Conservation (phyloP, 2,113 vertebrate species). For the Dipodomys spectabilis region DNA sequence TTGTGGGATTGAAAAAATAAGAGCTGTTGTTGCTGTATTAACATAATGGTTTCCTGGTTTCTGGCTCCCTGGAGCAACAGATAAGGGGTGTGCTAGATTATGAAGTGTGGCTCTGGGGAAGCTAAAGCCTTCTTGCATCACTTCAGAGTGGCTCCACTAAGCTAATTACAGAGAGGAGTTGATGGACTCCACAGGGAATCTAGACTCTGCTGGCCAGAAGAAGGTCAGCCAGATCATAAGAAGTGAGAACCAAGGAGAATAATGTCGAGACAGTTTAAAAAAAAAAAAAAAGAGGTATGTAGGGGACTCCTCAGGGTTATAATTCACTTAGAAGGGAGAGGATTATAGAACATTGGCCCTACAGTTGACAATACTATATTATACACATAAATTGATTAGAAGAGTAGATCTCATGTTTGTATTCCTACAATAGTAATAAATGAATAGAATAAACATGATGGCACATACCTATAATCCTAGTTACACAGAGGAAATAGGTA, state of each 20-base stretch:
- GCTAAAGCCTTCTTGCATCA: constrained; percentile 75
- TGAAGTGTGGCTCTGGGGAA: constrained; percentile 72
- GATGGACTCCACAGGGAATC: constrained; percentile 68
- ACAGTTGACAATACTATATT: neutral
- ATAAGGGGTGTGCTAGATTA: constrained; percentile 49
- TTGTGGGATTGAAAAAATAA: constrained; percentile 73
- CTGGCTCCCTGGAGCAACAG: constrained; percentile 75
- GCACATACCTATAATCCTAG: too few species aligned
- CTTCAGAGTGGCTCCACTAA: constrained; percentile 65
- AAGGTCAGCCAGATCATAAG: constrained; percentile 39
- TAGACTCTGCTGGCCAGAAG: constrained; percentile 66
- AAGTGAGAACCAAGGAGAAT: constrained; percentile 20
- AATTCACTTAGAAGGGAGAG: neutral
- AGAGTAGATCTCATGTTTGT: neutral
- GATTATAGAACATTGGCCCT: neutral
- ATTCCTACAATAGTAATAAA: neutral
- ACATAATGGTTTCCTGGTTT: constrained; percentile 80
- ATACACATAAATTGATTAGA: neutral
- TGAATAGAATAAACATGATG: too few species aligned
- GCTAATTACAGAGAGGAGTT: constrained; percentile 71
- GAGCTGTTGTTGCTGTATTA: constrained; percentile 69
- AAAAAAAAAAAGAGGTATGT: neutral
- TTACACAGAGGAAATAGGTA: too few species aligned
- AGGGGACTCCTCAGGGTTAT: neutral
- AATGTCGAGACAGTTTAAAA: neutral